Evolutionary conservation across 2,113 vertebrate species (phyloP).

Genomic region (Rostratula benghalensis): DNA sequence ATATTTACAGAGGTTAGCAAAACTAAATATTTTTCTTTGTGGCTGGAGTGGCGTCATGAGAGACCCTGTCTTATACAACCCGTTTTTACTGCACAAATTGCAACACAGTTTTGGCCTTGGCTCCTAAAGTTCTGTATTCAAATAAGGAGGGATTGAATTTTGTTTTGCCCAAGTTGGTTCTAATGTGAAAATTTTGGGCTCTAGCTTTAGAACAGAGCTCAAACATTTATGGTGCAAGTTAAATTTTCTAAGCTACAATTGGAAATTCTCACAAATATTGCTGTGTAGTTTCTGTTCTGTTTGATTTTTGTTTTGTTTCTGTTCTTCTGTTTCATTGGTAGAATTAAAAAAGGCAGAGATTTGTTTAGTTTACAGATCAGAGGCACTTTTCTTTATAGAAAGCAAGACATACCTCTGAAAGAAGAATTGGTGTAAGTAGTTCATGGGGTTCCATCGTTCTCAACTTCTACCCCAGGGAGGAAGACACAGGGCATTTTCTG

Average conservation of each 20-base stretch:
- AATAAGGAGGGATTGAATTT: not conserved
- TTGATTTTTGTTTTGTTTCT: conserved; percentile 7
- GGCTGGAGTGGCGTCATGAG: not conserved
- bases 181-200: not conserved
- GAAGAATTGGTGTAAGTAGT: not conserved
- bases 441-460: not conserved
- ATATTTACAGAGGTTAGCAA: conserved; percentile 26
- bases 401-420: not conserved
- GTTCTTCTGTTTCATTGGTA: not conserved
- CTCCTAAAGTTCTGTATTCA: not conserved
- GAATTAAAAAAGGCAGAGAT: not conserved
- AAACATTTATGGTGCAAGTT: not conserved
- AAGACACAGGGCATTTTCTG: not conserved
- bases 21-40: conserved; percentile 51
- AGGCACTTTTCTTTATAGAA: not conserved
- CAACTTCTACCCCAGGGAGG: not conserved
- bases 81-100: not conserved
- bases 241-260: not conserved
- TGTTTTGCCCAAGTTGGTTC: not conserved
- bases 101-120: not conserved
- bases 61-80: not conserved
- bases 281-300: not conserved
- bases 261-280: not conserved
- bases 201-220: not conserved
- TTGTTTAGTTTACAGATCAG: not conserved